Conservation (phyloP, 2,888 invertebrate genomes). For the Sesia apiformis region DNA sequence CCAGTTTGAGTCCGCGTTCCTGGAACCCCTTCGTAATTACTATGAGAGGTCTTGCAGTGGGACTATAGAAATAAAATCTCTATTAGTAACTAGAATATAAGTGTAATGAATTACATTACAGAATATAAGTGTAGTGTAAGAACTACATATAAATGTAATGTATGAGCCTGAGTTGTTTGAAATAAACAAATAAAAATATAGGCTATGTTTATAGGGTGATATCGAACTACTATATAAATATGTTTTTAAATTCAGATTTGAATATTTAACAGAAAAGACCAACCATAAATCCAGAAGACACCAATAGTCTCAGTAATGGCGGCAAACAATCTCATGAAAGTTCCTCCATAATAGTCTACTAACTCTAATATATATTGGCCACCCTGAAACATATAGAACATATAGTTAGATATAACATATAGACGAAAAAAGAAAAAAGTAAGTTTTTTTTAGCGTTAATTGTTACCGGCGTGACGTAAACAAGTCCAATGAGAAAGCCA, state of each 20-base stretch:
- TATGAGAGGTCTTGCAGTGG: too few relatives aligned
- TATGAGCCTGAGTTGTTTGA: too few relatives aligned
- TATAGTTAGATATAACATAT: slow-evolving; percentile 8
- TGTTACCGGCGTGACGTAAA: slow-evolving; percentile 84
- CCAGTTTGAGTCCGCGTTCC: too few relatives aligned
- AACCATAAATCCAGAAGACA: slow-evolving; percentile 86
- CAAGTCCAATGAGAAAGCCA: slow-evolving; percentile 79
- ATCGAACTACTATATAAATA: not conserved
- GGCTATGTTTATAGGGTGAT: not conserved
- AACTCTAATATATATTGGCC: slow-evolving; percentile 83
- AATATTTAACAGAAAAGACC: not conserved
- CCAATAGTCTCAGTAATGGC: slow-evolving; percentile 81
- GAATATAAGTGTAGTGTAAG: too few relatives aligned
- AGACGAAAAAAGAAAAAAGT: not conserved
- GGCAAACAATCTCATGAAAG: slow-evolving; percentile 82
- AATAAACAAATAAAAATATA: too few relatives aligned
- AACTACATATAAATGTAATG: too few relatives aligned
- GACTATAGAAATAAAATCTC: too few relatives aligned
- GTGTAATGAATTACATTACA: too few relatives aligned
- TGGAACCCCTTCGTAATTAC: too few relatives aligned
- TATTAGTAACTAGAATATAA: too few relatives aligned
- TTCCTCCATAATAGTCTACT: slow-evolving; percentile 85
- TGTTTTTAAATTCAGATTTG: not conserved
- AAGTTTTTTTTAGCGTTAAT: not conserved
- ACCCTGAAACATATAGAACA: slow-evolving; percentile 63